phyloP scores from a whole-genome alignment of 2,888 invertebrate species.

The Limnephilus auricula region DNA sequence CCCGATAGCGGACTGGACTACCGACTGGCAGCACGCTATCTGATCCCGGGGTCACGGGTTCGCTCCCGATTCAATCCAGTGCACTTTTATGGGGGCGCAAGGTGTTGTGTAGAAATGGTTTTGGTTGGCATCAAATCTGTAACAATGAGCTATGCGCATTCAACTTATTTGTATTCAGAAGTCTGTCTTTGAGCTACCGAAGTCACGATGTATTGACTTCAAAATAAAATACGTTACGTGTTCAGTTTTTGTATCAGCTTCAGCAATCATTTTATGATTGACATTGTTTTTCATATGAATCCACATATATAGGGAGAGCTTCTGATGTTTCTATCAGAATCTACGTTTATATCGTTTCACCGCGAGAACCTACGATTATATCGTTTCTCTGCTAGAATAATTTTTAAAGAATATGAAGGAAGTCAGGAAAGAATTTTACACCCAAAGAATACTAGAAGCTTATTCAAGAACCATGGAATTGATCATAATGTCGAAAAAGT shows the following conservation, averaged over 20 bases:
- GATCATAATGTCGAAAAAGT: background rate
- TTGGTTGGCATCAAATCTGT: background rate
- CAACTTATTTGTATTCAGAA: background rate
- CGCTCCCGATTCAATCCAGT: background rate
- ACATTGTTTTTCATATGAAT: background rate
- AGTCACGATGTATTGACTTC: background rate
- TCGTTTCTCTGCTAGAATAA: background rate
- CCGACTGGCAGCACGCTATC: background rate
- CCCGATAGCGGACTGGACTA: background rate
- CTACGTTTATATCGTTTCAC: too few relatives aligned
- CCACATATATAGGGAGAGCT: too few relatives aligned
- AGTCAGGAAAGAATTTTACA: background rate
- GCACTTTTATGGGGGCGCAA: background rate
- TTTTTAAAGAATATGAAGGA: background rate
- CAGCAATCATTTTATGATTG: background rate
- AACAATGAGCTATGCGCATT: background rate
- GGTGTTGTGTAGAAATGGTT: background rate
- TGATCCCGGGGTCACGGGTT: slow-evolving; percentile 33
- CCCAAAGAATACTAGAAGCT: background rate
- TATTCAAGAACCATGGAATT: background rate
- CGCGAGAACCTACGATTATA: too few relatives aligned
- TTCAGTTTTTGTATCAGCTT: background rate
- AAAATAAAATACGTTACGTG: too few relatives aligned
- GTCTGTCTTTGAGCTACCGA: background rate
- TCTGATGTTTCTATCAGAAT: background rate